These are phyloP conservation scores for Amorpha juglandis DNA, from an alignment of 2,888 invertebrate species.

Conservation along the genomic window DNA sequence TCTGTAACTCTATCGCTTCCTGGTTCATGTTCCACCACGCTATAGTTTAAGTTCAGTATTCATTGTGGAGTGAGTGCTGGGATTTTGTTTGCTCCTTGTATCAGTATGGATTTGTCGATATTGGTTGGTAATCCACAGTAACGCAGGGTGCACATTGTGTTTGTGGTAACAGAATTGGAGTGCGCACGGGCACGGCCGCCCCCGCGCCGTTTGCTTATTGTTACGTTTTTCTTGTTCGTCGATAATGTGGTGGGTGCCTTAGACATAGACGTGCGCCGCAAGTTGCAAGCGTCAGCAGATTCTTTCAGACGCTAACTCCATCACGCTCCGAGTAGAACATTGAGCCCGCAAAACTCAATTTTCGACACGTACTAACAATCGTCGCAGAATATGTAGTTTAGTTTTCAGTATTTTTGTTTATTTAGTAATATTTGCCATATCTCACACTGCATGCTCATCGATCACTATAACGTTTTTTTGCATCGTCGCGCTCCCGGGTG, in stretches of 20 bases:
- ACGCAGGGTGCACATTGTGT: constrained; percentile 77
- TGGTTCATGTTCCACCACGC: constrained; percentile 77
- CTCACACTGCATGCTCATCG: constrained; percentile 60
- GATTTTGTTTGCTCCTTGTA: constrained; percentile 80
- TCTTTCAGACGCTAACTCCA: constrained; percentile 67
- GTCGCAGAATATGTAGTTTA: constrained; percentile 66
- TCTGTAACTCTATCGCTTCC: constrained; percentile 80
- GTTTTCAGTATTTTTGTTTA: constrained; percentile 49
- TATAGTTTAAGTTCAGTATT: constrained; percentile 64
- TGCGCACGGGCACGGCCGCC: constrained; percentile 43
- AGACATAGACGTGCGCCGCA: constrained; percentile 72
- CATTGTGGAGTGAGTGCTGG: constrained; percentile 81
- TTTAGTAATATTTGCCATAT: constrained; percentile 38
- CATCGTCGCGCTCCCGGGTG: constrained; percentile 29
- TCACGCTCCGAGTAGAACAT: constrained; percentile 80
- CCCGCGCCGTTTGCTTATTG: constrained; percentile 66
- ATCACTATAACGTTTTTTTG: constrained; percentile 44
- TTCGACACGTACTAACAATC: constrained; percentile 71
- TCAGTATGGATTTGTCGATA: constrained; percentile 63
- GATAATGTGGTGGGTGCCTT: constrained; percentile 76
- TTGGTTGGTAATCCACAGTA: constrained; percentile 73
- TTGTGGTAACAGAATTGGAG: constrained; percentile 71
- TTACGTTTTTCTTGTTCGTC: constrained; percentile 70
- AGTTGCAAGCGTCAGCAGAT: constrained; percentile 64
- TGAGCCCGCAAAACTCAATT: constrained; percentile 75